Evolutionary conservation across 2,888 invertebrate species (phyloP).

Genomic region (Orthosia gothica): DNA sequence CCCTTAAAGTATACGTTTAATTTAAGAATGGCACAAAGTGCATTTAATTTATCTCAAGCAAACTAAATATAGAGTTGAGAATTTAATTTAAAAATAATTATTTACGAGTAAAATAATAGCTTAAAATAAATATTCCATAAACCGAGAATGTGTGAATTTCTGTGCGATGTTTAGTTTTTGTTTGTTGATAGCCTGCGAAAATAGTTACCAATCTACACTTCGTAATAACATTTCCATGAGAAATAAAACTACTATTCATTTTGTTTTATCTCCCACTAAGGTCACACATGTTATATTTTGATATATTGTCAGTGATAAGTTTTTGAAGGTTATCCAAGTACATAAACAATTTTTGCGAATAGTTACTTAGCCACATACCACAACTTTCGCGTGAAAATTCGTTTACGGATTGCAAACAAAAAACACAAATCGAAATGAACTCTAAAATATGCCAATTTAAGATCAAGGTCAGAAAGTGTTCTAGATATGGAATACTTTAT

Average conservation of each 20-base stretch:
- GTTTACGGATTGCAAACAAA: constrained; percentile 22
- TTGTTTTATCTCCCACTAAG: constrained; percentile 22
- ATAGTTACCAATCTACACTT: constrained; percentile 28
- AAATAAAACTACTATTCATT: constrained; percentile 14
- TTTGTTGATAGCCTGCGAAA: constrained; percentile 31
- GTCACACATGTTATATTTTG: constrained; percentile 10
- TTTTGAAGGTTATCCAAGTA: constrained; percentile 14
- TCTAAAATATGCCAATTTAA: constrained; percentile 41
- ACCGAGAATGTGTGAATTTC: constrained; percentile 22
- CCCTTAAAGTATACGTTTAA: constrained; percentile 9
- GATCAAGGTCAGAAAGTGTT: constrained; percentile 59
- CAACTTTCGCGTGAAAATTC: neutral
- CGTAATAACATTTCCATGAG: constrained; percentile 27
- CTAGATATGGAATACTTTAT: constrained; percentile 66
- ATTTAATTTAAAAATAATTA: neutral
- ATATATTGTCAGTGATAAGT: constrained; percentile 11
- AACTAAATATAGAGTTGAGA: neutral
- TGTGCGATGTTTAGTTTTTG: constrained; percentile 31
- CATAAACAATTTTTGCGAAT: neutral
- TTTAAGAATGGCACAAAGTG: constrained; percentile 6
- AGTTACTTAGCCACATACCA: neutral
- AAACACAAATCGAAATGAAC: constrained; percentile 30
- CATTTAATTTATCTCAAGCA: neutral
- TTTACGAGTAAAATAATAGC: neutral
- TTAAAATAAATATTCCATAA: neutral